phyloP scores from a whole-genome alignment of 2,797 vertebrate genomes.

The Urophycis tenuis region DNA sequence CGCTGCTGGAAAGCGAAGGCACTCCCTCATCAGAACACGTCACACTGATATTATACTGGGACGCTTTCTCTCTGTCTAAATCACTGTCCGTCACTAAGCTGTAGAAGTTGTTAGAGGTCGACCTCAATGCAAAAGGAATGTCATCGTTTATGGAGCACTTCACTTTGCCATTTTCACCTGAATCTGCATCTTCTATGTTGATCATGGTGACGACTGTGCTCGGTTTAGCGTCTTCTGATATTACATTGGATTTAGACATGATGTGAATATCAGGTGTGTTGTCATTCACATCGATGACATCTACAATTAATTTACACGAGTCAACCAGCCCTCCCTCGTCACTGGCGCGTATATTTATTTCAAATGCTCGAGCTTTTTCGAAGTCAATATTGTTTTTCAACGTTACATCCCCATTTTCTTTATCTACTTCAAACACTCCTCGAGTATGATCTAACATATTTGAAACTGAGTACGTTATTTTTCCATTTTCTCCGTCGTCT shows the following conservation, averaged over 20 bases:
- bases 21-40: conserved; percentile 54
- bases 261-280: conserved; percentile 72
- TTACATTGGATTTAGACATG: conserved; percentile 62
- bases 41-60: conserved; percentile 61
- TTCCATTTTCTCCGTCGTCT: conserved; percentile 48
- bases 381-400: conserved; percentile 55
- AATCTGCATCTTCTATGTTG: conserved; percentile 70
- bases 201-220: conserved; percentile 69
- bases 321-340: conserved; percentile 71
- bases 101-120: conserved; percentile 67
- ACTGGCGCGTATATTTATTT: conserved; percentile 66
- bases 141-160: conserved; percentile 57
- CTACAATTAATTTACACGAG: conserved; percentile 66
- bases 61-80: conserved; percentile 61
- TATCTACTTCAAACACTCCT: conserved; percentile 57
- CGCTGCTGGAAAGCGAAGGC: conserved; percentile 48
- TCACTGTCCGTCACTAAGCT: conserved; percentile 60
- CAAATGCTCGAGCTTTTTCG: conserved; percentile 62
- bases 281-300: conserved; percentile 81
- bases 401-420: conserved; percentile 59
- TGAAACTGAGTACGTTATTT: conserved; percentile 47
- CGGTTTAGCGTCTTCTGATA: conserved; percentile 54
- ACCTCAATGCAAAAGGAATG: conserved; percentile 62
- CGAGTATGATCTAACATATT: conserved; percentile 46
- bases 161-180: conserved; percentile 67